These are phyloP conservation scores for Rhabdophis nuchalis DNA, from an alignment of 2,797 vertebrate species.

Conservation along the genomic window DNA sequence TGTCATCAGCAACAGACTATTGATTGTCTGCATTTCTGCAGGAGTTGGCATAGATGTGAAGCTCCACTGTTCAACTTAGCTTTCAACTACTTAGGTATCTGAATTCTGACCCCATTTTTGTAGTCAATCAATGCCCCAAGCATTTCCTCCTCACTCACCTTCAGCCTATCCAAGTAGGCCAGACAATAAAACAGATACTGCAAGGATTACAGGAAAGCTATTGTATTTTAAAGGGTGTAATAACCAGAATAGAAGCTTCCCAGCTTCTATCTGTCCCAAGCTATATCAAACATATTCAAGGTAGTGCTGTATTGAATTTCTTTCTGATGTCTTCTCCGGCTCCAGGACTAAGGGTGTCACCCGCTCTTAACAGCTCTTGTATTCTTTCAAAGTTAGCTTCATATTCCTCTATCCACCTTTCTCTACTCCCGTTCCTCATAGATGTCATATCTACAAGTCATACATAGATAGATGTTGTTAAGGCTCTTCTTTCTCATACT, in stretches of 20 bases:
- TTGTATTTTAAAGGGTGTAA: not conserved
- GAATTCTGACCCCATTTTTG: not conserved
- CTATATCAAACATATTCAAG: not conserved
- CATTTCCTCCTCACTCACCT: not conserved
- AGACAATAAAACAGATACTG: not conserved
- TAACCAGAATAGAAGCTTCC: not conserved
- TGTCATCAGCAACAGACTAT: not conserved
- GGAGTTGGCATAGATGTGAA: not conserved
- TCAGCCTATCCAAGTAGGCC: not conserved
- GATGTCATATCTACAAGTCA: not conserved
- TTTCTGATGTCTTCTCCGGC: not conserved
- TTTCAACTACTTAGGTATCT: not conserved
- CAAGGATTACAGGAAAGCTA: not conserved
- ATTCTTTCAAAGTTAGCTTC: not conserved
- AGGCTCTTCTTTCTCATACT: not conserved
- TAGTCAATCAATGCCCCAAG: not conserved
- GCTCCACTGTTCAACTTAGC: not conserved
- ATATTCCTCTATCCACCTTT: not conserved
- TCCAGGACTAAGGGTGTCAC: not conserved
- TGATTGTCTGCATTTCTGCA: not conserved
- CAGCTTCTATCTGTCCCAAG: not conserved
- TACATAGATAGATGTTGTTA: not conserved
- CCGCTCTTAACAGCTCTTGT: not conserved
- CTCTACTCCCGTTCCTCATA: not conserved
- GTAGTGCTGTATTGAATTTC: not conserved